phyloP scores from a whole-genome alignment of 2,797 vertebrate genomes.

The Pseudomugil tenellus region DNA sequence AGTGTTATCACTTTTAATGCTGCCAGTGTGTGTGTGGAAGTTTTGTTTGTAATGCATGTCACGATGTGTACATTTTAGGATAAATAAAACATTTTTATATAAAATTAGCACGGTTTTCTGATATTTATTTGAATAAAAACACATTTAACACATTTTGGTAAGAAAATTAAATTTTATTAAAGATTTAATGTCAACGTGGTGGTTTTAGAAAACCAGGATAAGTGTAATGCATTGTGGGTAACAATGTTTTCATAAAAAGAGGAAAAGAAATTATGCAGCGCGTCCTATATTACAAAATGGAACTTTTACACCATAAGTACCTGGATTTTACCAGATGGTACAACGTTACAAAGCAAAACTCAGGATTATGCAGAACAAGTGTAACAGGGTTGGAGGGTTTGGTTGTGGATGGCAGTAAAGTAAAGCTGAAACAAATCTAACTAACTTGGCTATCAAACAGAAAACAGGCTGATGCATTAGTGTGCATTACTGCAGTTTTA shows the following conservation, averaged over 20 bases:
- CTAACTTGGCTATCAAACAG: constrained; percentile 14
- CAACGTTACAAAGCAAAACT: constrained; percentile 42
- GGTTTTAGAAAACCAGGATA: constrained; percentile 59
- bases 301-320: constrained; percentile 36
- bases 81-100: constrained; percentile 37
- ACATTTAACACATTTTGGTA: constrained; percentile 14
- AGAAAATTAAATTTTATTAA: constrained; percentile 74
- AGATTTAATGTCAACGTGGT: constrained; percentile 57
- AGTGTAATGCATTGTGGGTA: constrained; percentile 57
- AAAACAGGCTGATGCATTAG: constrained; percentile 8
- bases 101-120: constrained; percentile 14
- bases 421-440: constrained; percentile 19
- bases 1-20: neutral
- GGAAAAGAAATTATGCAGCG: constrained; percentile 27
- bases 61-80: constrained; percentile 33
- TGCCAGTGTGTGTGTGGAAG: constrained; percentile 18
- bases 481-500: constrained; percentile 21
- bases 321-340: constrained; percentile 36
- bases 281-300: constrained; percentile 29
- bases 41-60: constrained; percentile 3
- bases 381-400: constrained; percentile 22
- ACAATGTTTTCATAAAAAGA: constrained; percentile 48
- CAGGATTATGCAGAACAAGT: constrained; percentile 27
- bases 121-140: constrained; percentile 12
- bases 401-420: constrained; percentile 31